Evolutionary conservation across 2,113 vertebrate genomes (phyloP).

Genomic region (Himantopus leucocephalus): DNA sequence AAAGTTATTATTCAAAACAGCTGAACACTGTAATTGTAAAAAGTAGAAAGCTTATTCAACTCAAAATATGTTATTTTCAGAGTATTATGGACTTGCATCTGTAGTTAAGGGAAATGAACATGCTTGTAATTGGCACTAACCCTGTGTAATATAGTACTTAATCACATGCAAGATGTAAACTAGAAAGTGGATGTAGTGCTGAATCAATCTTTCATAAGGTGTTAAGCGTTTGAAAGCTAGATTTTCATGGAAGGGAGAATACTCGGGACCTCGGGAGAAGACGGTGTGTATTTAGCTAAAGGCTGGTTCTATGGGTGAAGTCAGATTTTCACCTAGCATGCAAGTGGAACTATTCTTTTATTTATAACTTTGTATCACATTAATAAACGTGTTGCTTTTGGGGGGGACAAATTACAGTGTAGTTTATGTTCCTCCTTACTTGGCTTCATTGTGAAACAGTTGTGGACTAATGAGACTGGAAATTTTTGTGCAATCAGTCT

Average conservation of each 20-base stretch:
- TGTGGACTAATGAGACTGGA: neutral
- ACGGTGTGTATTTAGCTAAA: neutral
- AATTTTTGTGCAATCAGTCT: neutral
- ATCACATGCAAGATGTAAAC: neutral
- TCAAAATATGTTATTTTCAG: slow-evolving; percentile 6
- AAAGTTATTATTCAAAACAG: neutral
- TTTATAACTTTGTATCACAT: neutral
- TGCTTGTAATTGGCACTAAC: neutral
- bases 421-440: neutral
- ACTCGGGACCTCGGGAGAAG: neutral
- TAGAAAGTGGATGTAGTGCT: neutral
- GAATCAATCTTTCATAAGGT: neutral
- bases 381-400: neutral
- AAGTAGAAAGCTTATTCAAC: neutral
- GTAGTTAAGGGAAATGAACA: neutral
- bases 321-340: neutral
- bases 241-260: neutral
- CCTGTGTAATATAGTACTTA: neutral
- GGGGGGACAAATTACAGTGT: neutral
- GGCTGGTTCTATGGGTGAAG: neutral
- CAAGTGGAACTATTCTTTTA: neutral
- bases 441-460: accelerated
- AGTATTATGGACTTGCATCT: neutral
- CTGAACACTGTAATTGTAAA: neutral
- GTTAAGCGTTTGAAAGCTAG: neutral